Evolutionary conservation across 2,888 invertebrate genomes (phyloP), one percentile per base, ranked within the genome.

Genomic region (Polietes domitor): DNA sequence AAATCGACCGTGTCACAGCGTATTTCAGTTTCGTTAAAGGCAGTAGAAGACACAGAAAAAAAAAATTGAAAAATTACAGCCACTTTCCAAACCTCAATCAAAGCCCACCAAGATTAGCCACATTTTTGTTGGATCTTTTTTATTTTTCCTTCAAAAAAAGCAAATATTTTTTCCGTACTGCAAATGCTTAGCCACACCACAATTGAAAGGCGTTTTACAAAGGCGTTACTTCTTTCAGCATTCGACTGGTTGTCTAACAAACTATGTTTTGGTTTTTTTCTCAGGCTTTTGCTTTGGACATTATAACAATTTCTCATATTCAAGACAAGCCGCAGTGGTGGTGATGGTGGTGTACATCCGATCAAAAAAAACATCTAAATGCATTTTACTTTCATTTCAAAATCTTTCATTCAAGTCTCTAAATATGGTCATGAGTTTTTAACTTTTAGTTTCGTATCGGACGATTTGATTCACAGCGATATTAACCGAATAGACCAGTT

Each of bases 201-300:
- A 68, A 73, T 76, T 72, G 76, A 83, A 79, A 83, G 74, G 74
- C 68, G 77, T 77, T 65, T 72, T 21, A 53, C 9, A 28, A 65
- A 77, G 73, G 61, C 75, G 71, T 83, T 76, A 82, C 50, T 58
- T 26, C 43, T 50, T 55, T n/a, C 28, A 68, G 26, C 37, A 17
- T 19, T 37, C 19, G 71, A 78, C 75, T 65, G 72, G 78, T 80
- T 77, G 73, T 2, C 73, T 41, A 43, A 10, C 19, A 21, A 65
- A 12, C 12, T 65, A 21, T 21, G 21, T 21, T 37, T 37, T 68
- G n/a, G 2, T 15, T 47, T 47, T 47, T 47, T 47, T n/a, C 10
- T 41, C 2, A 41, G 12, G 41, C 9, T 41, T 41, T 47, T 47
- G 15, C n/a, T 47, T n/a, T 12, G n/a, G 5, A 32, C 32, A n/a